Percentiles rank a stretch among this genome's conserved stretches.
These are phyloP conservation scores for Acanthosepion lycidas DNA, from an alignment of 2,888 invertebrate genomes.

Conservation along the genomic window DNA sequence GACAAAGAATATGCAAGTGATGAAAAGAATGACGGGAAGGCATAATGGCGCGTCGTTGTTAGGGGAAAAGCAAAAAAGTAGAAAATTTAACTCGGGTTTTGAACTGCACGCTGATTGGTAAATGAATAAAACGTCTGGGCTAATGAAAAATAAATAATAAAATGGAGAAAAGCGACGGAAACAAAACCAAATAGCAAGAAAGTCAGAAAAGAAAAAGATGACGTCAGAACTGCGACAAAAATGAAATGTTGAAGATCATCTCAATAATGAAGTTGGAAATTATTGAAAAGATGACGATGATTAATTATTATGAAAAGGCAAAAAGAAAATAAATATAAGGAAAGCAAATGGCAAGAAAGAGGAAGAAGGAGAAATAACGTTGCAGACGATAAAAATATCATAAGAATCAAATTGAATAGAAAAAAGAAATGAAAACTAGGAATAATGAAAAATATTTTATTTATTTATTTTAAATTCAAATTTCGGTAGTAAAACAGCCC, in stretches of 20 bases:
- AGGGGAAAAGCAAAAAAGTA: not conserved
- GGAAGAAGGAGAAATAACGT: not conserved
- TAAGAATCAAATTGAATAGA: not conserved
- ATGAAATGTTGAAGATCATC: not conserved
- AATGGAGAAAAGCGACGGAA: not conserved
- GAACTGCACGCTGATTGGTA: not conserved
- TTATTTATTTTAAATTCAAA: too few relatives aligned
- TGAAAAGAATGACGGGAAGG: not conserved
- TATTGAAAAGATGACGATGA: not conserved
- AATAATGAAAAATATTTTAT: not conserved
- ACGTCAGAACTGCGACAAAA: not conserved
- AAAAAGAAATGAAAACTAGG: not conserved
- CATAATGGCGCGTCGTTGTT: not conserved
- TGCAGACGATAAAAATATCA: not conserved
- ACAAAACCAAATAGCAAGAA: not conserved
- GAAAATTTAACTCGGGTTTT: not conserved
- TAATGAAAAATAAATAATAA: not conserved
- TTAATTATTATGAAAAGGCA: not conserved
- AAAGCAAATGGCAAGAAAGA: not conserved
- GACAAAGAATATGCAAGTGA: not conserved
- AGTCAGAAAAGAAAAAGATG: not conserved
- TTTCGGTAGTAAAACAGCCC: too few relatives aligned
- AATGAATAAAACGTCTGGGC: not conserved
- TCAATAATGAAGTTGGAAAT: not conserved
- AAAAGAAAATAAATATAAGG: not conserved